phyloP scores from a whole-genome alignment of 1,140 invertebrate species.

The Drusus annulatus region DNA sequence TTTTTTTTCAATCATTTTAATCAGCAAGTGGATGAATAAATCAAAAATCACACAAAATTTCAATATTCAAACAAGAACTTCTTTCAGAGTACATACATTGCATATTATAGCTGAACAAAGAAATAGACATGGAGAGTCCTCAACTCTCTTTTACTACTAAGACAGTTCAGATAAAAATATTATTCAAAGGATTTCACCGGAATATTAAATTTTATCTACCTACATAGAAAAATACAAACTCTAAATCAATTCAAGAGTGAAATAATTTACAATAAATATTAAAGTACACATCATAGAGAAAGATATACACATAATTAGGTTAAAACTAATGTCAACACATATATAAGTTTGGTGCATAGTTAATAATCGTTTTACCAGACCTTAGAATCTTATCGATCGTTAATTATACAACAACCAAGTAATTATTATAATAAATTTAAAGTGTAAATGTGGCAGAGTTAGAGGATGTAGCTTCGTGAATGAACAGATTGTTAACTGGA shows the following conservation, averaged over 20 bases:
- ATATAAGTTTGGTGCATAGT: background rate
- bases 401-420: too few relatives aligned
- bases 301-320: constrained; percentile 4
- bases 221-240: constrained; percentile 29
- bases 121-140: too few relatives aligned
- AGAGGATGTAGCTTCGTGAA: constrained; percentile 95
- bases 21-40: too few relatives aligned
- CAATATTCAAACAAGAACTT: background rate
- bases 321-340: constrained; percentile 9
- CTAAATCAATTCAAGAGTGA: background rate
- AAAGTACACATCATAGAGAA: background rate
- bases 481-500: constrained; percentile 95
- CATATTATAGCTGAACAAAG: too few relatives aligned
- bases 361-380: too few relatives aligned
- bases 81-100: background rate
- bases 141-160: too few relatives aligned
- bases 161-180: background rate
- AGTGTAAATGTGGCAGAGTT: constrained; percentile 85
- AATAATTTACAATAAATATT: constrained; percentile 23
- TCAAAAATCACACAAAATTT: background rate
- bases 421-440: constrained; percentile 58
- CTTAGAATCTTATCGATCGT: too few relatives aligned
- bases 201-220: background rate
- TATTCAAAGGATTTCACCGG: background rate
- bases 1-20: too few relatives aligned